Conservation (phyloP, 2,888 invertebrate genomes). For the Melanophora roralis region DNA sequence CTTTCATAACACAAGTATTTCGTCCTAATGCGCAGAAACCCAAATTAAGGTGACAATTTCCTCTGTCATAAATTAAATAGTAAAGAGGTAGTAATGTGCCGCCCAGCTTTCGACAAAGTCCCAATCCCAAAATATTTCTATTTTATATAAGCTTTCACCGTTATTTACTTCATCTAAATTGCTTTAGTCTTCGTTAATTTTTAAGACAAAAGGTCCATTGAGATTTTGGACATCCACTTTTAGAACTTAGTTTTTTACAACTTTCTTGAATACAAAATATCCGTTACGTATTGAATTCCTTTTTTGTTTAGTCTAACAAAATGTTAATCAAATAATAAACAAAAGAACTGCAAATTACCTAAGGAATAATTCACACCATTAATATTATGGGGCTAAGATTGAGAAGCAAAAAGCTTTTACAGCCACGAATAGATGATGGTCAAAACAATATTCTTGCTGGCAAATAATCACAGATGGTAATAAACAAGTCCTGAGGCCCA, state of each 20-base stretch:
- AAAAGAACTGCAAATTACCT: conserved; percentile 23
- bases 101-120: too few species aligned
- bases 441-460: background rate
- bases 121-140: too few species aligned
- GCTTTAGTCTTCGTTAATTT: too few species aligned
- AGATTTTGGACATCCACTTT: too few species aligned
- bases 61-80: too few species aligned
- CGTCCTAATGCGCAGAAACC: too few species aligned
- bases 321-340: conserved; percentile 28
- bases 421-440: conserved; percentile 13
- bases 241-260: background rate
- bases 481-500: conserved; percentile 46
- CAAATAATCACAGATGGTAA: conserved; percentile 39
- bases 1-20: too few species aligned
- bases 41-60: too few species aligned
- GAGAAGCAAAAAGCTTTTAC: conserved; percentile 25
- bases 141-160: too few species aligned
- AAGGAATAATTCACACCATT: conserved; percentile 54
- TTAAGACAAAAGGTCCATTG: too few species aligned
- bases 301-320: background rate
- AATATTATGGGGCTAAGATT: background rate
- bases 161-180: too few species aligned
- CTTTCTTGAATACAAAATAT: background rate
- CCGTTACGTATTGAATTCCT: background rate
- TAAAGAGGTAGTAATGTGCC: too few species aligned